A percentile compares a stretch with the other conserved stretches of the same genome.
These are phyloP conservation scores for Platycheirus rosarum DNA, from an alignment of 2,888 invertebrate species.

Conservation along the genomic window DNA sequence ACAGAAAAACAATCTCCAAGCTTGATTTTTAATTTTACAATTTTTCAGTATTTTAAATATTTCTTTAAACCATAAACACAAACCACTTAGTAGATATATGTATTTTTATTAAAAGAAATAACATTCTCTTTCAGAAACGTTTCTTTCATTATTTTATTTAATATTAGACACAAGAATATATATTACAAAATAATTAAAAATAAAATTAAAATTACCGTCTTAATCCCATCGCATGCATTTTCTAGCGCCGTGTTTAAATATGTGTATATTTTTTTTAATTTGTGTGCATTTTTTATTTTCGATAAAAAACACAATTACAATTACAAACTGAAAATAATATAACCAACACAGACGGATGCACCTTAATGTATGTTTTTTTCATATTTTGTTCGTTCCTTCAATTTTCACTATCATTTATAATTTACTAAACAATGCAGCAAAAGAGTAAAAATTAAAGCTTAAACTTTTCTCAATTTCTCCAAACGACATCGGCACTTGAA, in stretches of 20 bases:
- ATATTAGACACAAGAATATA: conserved; percentile 22
- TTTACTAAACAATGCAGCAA: conserved; percentile 30
- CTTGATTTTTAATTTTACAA: conserved; percentile 24
- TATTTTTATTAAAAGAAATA: background rate
- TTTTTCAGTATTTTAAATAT: background rate
- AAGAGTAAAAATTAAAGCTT: conserved; percentile 23
- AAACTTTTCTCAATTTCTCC: background rate
- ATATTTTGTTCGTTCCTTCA: background rate
- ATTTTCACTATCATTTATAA: conserved; percentile 35
- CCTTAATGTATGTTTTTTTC: conserved; percentile 13
- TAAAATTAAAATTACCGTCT: conserved; percentile 33
- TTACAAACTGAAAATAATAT: conserved; percentile 10
- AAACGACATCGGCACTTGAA: conserved; percentile 20
- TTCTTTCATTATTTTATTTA: background rate
- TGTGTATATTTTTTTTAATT: conserved; percentile 15
- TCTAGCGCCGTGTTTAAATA: conserved; percentile 53
- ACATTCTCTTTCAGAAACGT: background rate
- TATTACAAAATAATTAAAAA: conserved; percentile 12
- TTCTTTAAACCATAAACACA: background rate
- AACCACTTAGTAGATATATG: background rate
- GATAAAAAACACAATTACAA: conserved; percentile 7
- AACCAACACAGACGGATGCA: conserved; percentile 8
- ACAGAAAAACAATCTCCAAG: conserved; percentile 29
- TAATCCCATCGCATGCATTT: conserved; percentile 70
- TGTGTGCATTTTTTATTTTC: conserved; percentile 43